phyloP scores from a whole-genome alignment of 2,113 vertebrate genomes.

The Pelusios castaneus region DNA sequence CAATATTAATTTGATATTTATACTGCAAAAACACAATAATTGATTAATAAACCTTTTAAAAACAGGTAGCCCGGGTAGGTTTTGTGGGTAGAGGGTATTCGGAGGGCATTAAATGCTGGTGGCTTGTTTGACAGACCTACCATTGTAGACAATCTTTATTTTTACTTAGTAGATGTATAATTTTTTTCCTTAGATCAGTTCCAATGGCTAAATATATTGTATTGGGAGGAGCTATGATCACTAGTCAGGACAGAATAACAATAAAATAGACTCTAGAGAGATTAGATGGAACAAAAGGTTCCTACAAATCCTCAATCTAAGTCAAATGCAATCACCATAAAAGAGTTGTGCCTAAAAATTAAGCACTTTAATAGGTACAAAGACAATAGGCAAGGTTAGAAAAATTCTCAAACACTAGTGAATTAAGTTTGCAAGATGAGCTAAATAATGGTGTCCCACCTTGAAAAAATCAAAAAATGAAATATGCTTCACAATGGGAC shows the following conservation, averaged over 20 bases:
- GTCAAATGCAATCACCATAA: background rate
- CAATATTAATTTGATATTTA: slow-evolving; percentile 97
- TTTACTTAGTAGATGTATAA: slow-evolving; percentile 30
- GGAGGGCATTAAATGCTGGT: slow-evolving; percentile 29
- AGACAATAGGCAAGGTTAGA: background rate
- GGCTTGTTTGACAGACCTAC: slow-evolving; percentile 43
- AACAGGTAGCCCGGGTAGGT: background rate
- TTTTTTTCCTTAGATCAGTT: slow-evolving; percentile 52
- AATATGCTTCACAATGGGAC: slow-evolving; percentile 96
- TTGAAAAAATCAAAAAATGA: slow-evolving; percentile 99
- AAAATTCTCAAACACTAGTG: background rate
- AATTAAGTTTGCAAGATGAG: background rate
- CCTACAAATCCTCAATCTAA: slow-evolving; percentile 38
- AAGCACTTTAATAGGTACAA: background rate
- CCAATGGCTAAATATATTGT: slow-evolving; percentile 69
- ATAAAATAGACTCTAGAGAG: slow-evolving; percentile 56
- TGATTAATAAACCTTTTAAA: slow-evolving; percentile 3
- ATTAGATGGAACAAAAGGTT: background rate
- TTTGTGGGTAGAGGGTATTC: background rate
- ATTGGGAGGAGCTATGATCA: slow-evolving; percentile 16
- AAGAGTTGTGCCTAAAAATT: background rate
- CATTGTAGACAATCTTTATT: slow-evolving; percentile 57
- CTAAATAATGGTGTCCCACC: slow-evolving; percentile 74
- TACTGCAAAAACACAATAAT: slow-evolving; percentile 80
- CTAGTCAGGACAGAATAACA: slow-evolving; percentile 56